These are phyloP conservation scores for Leptinotarsa haldemani DNA, from an alignment of 2,888 invertebrate species.

Conservation along the genomic window DNA sequence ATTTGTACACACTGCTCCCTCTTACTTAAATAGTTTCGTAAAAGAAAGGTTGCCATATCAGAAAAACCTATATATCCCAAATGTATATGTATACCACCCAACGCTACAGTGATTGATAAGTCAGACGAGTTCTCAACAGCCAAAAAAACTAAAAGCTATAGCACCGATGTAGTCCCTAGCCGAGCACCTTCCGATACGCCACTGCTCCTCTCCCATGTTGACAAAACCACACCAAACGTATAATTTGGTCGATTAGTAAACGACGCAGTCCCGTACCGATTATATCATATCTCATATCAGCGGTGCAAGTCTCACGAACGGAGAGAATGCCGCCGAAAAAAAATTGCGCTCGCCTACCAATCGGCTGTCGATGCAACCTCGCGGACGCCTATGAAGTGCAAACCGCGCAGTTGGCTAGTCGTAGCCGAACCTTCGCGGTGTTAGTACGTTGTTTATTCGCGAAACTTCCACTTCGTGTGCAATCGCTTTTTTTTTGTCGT, in stretches of 20 bases:
- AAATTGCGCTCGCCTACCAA: conserved; percentile 16
- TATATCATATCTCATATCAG: conserved; percentile 1
- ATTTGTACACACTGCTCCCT: no score
- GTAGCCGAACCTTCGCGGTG: conserved; percentile 26
- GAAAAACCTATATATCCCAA: no score
- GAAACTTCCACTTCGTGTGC: conserved; percentile 24
- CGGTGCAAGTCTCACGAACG: neutral
- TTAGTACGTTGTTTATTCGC: conserved; percentile 32
- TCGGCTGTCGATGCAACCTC: conserved; percentile 13
- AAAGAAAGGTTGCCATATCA: no score
- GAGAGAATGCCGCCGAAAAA: conserved; percentile 17
- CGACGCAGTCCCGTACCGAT: neutral
- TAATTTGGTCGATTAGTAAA: neutral
- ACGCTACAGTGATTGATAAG: no score
- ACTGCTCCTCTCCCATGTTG: neutral
- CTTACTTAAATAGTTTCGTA: no score
- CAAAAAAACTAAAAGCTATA: no score
- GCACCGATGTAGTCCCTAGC: no score
- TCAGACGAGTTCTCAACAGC: no score
- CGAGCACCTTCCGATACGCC: neutral
- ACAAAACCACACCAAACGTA: neutral
- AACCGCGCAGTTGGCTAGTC: conserved; percentile 48
- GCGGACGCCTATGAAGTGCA: conserved; percentile 48
- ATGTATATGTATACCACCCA: no score
- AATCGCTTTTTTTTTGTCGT: neutral